These are phyloP conservation scores for Brachionus calyciflorus DNA, from an alignment of 1,140 invertebrate genomes.

Conservation along the genomic window DNA sequence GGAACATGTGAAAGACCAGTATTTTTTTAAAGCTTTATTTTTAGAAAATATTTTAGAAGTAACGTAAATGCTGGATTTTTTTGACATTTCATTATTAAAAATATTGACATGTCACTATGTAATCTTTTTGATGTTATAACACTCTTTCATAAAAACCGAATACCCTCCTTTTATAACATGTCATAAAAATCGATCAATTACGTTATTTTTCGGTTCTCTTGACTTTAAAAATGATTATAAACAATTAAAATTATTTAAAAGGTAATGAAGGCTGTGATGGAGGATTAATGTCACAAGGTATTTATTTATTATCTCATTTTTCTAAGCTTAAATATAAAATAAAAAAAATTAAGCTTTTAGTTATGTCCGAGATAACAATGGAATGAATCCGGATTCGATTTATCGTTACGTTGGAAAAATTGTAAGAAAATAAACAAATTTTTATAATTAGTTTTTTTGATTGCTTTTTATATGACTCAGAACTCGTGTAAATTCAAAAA, in stretches of 20 bases:
- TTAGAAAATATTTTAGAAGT: too few relatives aligned
- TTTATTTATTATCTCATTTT: neutral
- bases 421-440: neutral
- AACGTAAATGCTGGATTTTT: too few relatives aligned
- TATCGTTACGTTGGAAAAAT: constrained; percentile 25
- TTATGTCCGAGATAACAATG: constrained; percentile 65
- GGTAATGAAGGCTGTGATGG: constrained; percentile 47
- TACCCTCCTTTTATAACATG: too few relatives aligned
- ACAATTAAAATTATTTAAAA: too few relatives aligned
- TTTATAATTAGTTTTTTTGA: neutral
- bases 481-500: constrained; percentile 1
- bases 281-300: constrained; percentile 44
- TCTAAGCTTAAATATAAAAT: neutral
- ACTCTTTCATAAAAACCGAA: too few relatives aligned
- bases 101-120: too few relatives aligned
- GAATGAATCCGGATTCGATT: constrained; percentile 35
- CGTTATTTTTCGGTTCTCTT: neutral
- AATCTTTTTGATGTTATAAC: too few relatives aligned
- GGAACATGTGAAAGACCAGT: too few relatives aligned
- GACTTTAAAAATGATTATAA: too few relatives aligned
- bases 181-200: neutral
- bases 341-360: constrained; percentile 50
- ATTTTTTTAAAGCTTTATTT: too few relatives aligned
- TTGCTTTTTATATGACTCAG: neutral
- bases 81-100: too few relatives aligned